phyloP scores from a whole-genome alignment of 2,888 invertebrate species.

The Chorisops tibialis region DNA sequence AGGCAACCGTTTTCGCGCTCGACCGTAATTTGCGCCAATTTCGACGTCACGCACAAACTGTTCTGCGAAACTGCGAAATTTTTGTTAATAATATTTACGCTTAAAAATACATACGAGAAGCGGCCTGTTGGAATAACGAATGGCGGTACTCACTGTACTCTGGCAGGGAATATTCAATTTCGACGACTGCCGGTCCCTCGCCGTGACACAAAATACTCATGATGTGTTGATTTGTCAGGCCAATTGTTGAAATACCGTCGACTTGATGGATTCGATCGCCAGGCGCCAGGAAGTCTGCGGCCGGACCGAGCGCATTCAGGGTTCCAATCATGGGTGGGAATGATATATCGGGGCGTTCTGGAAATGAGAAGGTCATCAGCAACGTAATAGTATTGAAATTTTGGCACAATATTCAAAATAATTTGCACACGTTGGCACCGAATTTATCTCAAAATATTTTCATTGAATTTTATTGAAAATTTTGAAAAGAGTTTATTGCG shows the following conservation, averaged over 20 bases:
- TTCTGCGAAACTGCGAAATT: slow-evolving; percentile 61
- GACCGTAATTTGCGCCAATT: slow-evolving; percentile 74
- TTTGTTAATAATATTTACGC: background rate
- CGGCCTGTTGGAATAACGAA: background rate
- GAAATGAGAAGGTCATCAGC: background rate
- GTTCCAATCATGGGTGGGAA: slow-evolving; percentile 52
- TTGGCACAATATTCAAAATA: too few relatives aligned
- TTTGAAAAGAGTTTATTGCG: too few relatives aligned
- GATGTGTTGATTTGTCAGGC: slow-evolving; percentile 75
- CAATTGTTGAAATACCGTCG: slow-evolving; percentile 74
- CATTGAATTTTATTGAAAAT: too few relatives aligned
- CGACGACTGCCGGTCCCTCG: slow-evolving; percentile 70
- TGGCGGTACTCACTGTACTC: slow-evolving; percentile 66
- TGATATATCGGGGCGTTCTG: slow-evolving; percentile 51
- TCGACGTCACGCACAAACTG: slow-evolving; percentile 70
- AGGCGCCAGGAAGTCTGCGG: slow-evolving; percentile 72
- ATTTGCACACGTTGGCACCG: too few relatives aligned
- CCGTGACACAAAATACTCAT: slow-evolving; percentile 68
- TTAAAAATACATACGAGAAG: background rate
- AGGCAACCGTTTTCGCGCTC: slow-evolving; percentile 78
- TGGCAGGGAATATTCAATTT: slow-evolving; percentile 80
- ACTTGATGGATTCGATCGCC: slow-evolving; percentile 78
- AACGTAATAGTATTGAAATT: too few relatives aligned
- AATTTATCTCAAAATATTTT: too few relatives aligned
- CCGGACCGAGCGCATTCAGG: slow-evolving; percentile 51